A percentile compares a stretch with the other conserved stretches of the same genome.
Evolutionary conservation across 2,888 invertebrate genomes (phyloP).

Genomic region (Calephelis perditalis): DNA sequence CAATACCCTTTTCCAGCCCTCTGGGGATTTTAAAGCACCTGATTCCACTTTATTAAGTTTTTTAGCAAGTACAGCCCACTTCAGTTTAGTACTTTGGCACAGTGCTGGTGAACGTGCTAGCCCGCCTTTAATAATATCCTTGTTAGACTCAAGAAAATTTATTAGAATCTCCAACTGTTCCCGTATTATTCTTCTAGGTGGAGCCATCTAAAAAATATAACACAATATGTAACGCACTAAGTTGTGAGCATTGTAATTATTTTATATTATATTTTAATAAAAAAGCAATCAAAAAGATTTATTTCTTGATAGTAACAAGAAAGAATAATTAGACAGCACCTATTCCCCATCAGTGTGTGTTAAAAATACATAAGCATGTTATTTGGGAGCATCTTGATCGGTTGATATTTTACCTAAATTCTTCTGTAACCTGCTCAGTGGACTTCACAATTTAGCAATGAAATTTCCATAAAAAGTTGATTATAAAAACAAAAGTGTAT

Average conservation of each 20-base stretch:
- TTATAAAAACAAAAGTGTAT: no score
- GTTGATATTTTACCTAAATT: no score
- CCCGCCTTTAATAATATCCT: conserved; percentile 52
- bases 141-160: conserved; percentile 57
- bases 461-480: no score
- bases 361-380: no score
- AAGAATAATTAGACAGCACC: no score
- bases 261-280: no score
- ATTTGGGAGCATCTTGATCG: no score
- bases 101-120: conserved; percentile 46
- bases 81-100: conserved; percentile 49
- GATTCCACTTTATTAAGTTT: conserved; percentile 53
- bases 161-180: conserved; percentile 57
- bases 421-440: no score
- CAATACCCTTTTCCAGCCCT: conserved; percentile 61
- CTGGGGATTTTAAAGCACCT: conserved; percentile 55
- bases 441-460: no score
- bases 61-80: conserved; percentile 56
- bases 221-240: conserved; percentile 18
- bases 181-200: conserved; percentile 56
- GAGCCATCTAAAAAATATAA: conserved; percentile 50
- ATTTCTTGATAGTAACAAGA: no score
- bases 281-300: no score
- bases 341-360: no score
- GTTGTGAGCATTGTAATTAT: neutral